These are phyloP conservation scores for Mythimna lalbum DNA, from an alignment of 2,888 invertebrate genomes.

Conservation along the genomic window DNA sequence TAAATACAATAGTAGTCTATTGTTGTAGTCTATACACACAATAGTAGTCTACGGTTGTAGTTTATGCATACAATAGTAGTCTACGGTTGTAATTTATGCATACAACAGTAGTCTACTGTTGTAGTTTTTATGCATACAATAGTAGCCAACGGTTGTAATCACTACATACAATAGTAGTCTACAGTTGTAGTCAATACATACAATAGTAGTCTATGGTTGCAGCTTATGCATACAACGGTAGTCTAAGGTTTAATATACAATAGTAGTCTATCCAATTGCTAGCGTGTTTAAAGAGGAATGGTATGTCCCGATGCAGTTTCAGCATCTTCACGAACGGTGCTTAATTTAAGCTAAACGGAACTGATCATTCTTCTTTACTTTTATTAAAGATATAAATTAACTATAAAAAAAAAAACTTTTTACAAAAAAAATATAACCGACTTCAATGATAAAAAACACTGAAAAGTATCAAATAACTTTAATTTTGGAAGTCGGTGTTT, in stretches of 20 bases:
- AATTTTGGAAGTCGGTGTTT: too few relatives aligned
- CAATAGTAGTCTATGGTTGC: neutral
- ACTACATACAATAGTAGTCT: neutral
- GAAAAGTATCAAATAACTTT: too few relatives aligned
- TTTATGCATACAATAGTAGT: neutral
- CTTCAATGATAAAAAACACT: too few relatives aligned
- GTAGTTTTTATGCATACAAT: neutral
- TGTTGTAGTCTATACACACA: neutral
- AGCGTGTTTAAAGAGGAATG: constrained; percentile 3
- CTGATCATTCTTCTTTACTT: too few relatives aligned
- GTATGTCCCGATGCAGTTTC: neutral
- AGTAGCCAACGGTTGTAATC: neutral
- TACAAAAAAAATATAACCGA: too few relatives aligned
- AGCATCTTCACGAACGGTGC: neutral
- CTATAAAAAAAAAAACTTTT: too few relatives aligned
- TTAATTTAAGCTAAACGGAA: too few relatives aligned
- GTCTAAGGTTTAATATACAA: neutral
- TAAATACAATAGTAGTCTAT: neutral
- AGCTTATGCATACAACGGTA: neutral
- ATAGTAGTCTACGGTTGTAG: neutral
- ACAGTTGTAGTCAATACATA: neutral
- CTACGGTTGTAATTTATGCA: neutral
- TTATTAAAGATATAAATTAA: too few relatives aligned
- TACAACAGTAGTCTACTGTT: constrained; percentile 2
- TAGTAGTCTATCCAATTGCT: constrained; percentile 7